phyloP scores from a whole-genome alignment of 2,113 vertebrate species.

The Pedionomus torquatus region DNA sequence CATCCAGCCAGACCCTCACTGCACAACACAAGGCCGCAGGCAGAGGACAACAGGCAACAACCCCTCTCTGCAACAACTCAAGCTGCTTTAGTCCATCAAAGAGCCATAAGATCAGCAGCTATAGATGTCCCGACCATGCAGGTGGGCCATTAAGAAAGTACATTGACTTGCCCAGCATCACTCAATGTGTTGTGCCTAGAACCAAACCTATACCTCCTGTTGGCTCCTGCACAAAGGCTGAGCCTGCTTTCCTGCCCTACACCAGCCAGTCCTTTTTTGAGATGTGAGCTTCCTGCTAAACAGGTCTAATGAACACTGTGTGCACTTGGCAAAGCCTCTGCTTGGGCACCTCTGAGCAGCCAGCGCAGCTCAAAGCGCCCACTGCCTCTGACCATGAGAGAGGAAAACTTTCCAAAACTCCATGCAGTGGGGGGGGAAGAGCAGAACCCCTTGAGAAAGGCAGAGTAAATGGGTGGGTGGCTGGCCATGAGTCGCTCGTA shows the following conservation, averaged over 20 bases:
- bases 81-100: neutral
- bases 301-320: neutral
- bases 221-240: neutral
- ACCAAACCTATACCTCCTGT: neutral
- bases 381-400: neutral
- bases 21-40: accelerated
- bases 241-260: neutral
- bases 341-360: neutral
- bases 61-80: neutral
- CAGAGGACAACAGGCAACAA: neutral
- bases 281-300: neutral
- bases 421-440: accelerated
- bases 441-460: neutral
- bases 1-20: neutral
- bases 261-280: neutral
- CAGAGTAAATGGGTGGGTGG: neutral
- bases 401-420: neutral
- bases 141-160: neutral
- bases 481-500: accelerated
- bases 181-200: neutral
- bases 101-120: neutral
- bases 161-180: neutral
- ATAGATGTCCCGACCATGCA: accelerated
- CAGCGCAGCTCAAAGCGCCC: neutral
- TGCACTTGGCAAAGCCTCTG: neutral